Conservation (phyloP, 2,888 invertebrate species). For the Tetragonisca angustula region DNA sequence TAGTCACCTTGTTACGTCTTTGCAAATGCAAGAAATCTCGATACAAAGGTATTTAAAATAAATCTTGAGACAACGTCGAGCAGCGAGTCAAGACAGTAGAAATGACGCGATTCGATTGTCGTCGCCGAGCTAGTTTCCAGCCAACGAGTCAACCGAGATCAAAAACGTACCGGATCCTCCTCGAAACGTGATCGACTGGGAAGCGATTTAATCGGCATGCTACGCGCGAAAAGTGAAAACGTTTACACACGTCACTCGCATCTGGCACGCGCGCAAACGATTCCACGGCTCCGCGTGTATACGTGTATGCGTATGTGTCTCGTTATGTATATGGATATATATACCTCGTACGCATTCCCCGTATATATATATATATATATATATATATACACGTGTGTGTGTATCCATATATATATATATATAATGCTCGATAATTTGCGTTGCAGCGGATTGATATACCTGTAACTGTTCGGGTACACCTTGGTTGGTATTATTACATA, state of each 20-base stretch:
- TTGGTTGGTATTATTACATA: constrained; percentile 1
- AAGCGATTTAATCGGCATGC: background rate
- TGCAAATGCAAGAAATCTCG: too few species aligned
- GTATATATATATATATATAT: constrained; percentile 31
- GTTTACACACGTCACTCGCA: constrained; percentile 13
- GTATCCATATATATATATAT: constrained; percentile 13
- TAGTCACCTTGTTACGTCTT: too few species aligned
- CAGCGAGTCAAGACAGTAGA: too few species aligned
- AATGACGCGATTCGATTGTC: too few species aligned
- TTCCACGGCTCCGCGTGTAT: constrained; percentile 37
- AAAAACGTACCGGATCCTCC: background rate
- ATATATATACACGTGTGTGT: constrained; percentile 13
- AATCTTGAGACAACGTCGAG: too few species aligned
- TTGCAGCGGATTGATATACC: constrained; percentile 25
- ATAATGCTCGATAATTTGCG: constrained; percentile 25
- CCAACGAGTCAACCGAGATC: background rate
- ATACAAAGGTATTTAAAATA: too few species aligned
- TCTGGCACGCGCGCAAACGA: constrained; percentile 35
- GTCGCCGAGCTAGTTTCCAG: background rate
- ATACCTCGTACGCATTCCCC: constrained; percentile 35
- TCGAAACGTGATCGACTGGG: background rate
- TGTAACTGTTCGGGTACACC: constrained; percentile 21
- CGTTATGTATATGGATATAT: constrained; percentile 34
- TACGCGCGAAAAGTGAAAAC: constrained; percentile 4
- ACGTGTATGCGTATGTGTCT: constrained; percentile 41